A percentile compares a stretch with the other conserved stretches of the same genome.
These are phyloP conservation scores for Seriola quinqueradiata DNA, from an alignment of 2,113 vertebrate species.

Conservation along the genomic window DNA sequence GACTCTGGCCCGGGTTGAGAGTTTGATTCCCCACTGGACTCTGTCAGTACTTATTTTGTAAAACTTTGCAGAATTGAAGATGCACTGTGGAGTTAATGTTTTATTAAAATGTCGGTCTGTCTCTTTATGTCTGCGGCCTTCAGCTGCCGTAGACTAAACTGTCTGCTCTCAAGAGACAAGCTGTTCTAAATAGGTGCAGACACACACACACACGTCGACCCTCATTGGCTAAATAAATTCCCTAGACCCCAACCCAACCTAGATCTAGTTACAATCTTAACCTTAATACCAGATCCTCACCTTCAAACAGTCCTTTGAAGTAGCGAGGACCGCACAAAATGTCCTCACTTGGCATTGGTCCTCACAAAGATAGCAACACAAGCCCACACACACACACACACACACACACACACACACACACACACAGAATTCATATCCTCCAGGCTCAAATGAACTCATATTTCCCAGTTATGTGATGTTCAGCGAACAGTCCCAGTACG, in stretches of 20 bases:
- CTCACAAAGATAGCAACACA: background rate
- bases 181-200: slow-evolving; percentile 31
- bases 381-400: background rate
- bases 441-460: slow-evolving; percentile 33
- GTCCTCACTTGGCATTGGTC: background rate
- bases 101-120: background rate
- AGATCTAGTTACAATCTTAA: background rate
- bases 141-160: slow-evolving; percentile 47
- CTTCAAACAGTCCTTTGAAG: background rate
- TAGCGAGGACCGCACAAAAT: background rate
- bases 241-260: too few relatives aligned
- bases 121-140: slow-evolving; percentile 15
- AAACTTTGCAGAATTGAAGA: background rate
- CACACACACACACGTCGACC: background rate
- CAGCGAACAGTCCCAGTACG: slow-evolving; percentile 15
- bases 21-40: background rate
- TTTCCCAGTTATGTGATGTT: slow-evolving; percentile 27
- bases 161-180: slow-evolving; percentile 18
- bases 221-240: background rate
- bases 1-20: background rate
- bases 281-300: background rate
- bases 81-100: background rate
- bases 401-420: background rate
- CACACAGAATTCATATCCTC: slow-evolving; percentile 9
- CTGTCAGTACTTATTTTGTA: background rate